Conservation (phyloP, 2,113 vertebrate genomes). For the Carlito syrichta region DNA sequence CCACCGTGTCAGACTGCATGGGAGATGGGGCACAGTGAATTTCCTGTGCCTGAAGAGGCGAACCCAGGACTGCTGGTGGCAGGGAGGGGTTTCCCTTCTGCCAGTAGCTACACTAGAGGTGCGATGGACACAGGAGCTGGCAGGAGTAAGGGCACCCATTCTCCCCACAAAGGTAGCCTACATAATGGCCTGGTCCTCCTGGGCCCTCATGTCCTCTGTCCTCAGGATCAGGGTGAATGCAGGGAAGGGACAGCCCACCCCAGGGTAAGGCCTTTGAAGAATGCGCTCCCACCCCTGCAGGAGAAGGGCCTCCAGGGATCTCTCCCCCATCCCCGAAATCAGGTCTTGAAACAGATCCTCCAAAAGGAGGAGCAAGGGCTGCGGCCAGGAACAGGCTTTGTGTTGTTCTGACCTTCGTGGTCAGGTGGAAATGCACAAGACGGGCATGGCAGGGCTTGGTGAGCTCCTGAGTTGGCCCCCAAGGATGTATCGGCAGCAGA, state of each 20-base stretch:
- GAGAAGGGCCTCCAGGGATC: no score
- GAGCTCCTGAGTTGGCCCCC: no score
- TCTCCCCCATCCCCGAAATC: not conserved
- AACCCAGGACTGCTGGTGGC: not conserved
- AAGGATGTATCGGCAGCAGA: not conserved
- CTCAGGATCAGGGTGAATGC: not conserved
- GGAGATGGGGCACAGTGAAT: not conserved
- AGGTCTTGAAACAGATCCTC: not conserved
- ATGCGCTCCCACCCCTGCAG: not conserved
- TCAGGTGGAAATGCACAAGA: not conserved
- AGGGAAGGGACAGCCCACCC: accelerated
- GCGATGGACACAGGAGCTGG: accelerated
- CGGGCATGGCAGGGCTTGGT: no score
- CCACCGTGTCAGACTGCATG: accelerated
- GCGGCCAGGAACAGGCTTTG: not conserved
- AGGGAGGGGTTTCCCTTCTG: not conserved
- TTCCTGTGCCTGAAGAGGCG: not conserved
- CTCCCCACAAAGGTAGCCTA: not conserved
- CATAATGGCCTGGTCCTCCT: not conserved
- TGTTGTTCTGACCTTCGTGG: not conserved
- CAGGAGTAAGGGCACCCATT: not conserved
- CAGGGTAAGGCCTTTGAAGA: not conserved
- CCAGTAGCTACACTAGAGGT: not conserved
- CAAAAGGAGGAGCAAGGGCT: accelerated
- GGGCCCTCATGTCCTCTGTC: accelerated